Evolutionary conservation across 2,113 vertebrate species (phyloP), one percentile per base, ranked within the genome.

Genomic region (Thunnus thynnus): DNA sequence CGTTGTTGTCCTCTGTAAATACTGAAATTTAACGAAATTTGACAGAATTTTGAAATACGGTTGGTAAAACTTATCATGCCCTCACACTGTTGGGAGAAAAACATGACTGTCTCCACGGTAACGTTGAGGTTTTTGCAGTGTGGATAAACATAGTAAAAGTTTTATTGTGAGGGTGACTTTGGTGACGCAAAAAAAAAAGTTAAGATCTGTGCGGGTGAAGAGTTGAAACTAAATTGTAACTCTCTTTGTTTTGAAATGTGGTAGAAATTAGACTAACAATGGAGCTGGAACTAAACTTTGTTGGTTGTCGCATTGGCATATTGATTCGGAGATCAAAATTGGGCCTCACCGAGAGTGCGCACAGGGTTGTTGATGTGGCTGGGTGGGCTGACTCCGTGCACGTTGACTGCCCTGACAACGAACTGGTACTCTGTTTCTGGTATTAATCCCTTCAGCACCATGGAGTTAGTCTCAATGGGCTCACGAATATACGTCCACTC

Each of bases 371-470:
- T 99, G 2, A 96, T 94, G 32, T 67, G 13, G 51, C 98, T 98
- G 58, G 95, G 95, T 1, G 93, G 89, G 66, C 98, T 97, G 36
- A 92, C 83, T 60, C 97, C 98, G 0, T 96, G 95, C 20, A 87
- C 47, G 76, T 97, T 99, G 46, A 94, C 90, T 0, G 97, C 96
- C 89, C 95, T 94, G 58, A 99, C 86, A 0, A 97, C 94, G 92
- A 99, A 99, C 94, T 96, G 97, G 82, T 99, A 99, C 78, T 95
- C 94, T 0, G 96, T 97, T 57, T 97, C 95, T 2, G 97, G 96
- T 44, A 96, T 79, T 9, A 99, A 91, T 30, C 96, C 97, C 88
- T 97, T 99, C 77, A 99, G 93, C 72, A 99, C 96, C 97, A 98
- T 97, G 63, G 98, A 98, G 75, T 96, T 96, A 36, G 97, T 95